phyloP scores from a whole-genome alignment of 1,140 invertebrate species.

The Neodiprion lecontei region DNA sequence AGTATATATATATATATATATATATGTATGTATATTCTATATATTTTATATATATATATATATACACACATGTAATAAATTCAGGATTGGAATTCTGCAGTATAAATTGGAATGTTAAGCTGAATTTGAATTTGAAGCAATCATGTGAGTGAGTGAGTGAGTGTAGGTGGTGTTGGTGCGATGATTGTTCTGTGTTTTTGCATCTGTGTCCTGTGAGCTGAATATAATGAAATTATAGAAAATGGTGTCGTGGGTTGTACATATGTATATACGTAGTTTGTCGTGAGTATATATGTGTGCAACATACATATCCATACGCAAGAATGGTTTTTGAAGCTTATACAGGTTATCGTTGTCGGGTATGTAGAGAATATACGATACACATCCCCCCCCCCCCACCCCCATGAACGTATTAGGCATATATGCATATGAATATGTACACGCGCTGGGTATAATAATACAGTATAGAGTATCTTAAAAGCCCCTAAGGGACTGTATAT shows the following conservation, averaged over 20 bases:
- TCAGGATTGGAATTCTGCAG: conserved; percentile 29
- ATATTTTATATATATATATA: conserved; percentile 31
- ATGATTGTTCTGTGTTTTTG: conserved; percentile 43
- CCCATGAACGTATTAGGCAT: neutral
- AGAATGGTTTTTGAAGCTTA: too few species aligned
- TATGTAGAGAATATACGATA: too few species aligned
- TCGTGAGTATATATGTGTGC: neutral
- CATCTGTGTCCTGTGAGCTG: conserved; percentile 28
- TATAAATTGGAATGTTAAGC: conserved; percentile 39
- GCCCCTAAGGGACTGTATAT: conserved; percentile 46
- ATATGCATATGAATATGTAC: conserved; percentile 23
- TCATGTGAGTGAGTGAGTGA: conserved; percentile 31
- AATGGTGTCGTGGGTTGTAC: conserved; percentile 18
- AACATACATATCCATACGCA: too few species aligned
- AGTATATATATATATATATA: neutral
- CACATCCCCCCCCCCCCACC: too few species aligned
- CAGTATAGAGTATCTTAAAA: conserved; percentile 32
- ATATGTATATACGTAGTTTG: neutral
- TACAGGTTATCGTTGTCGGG: too few species aligned
- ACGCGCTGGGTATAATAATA: conserved; percentile 35
- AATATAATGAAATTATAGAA: conserved; percentile 24
- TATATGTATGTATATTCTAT: neutral
- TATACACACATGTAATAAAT: conserved; percentile 14
- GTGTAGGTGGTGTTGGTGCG: conserved; percentile 8
- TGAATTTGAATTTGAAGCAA: conserved; percentile 41